Conservation (phyloP, 2,113 vertebrate species). For the Dolichallabes microphthalmus region DNA sequence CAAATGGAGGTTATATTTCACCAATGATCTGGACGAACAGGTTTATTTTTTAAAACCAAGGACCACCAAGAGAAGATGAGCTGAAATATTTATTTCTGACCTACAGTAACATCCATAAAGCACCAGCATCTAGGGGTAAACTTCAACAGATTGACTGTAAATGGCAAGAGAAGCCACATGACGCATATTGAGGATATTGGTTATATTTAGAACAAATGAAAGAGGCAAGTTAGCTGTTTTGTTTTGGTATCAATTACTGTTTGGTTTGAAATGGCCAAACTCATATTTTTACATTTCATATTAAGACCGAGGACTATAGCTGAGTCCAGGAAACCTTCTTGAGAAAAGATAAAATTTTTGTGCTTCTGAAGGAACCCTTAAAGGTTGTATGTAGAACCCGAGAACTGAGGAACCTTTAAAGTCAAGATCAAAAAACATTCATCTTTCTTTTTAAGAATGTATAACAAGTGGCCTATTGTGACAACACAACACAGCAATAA, state of each 20-base stretch:
- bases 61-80: conserved; percentile 11
- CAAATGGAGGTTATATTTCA: not conserved
- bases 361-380: not conserved
- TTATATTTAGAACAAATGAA: conserved; percentile 12
- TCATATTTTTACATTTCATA: not conserved
- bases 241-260: not conserved
- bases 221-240: conserved; percentile 3
- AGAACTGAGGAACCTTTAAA: not conserved
- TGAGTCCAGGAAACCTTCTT: not conserved
- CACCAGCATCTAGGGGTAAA: conserved; percentile 32
- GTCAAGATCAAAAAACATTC: not conserved
- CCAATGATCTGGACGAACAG: not conserved
- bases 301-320: not conserved
- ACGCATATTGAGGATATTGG: conserved; percentile 7
- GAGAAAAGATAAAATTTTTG: not conserved
- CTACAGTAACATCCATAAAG: conserved; percentile 30
- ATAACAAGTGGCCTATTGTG: not conserved
- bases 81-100: conserved; percentile 26
- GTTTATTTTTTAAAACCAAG: conserved; percentile 4
- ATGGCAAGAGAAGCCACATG: conserved; percentile 25
- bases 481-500: not conserved
- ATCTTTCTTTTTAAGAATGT: not conserved
- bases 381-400: not conserved
- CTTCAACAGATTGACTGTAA: conserved; percentile 20
- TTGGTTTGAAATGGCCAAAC: not conserved